Percentiles rank a stretch among this genome's conserved stretches.
Conservation (phyloP, 1,140 invertebrate genomes). For the Phenacoccus solenopsis region DNA sequence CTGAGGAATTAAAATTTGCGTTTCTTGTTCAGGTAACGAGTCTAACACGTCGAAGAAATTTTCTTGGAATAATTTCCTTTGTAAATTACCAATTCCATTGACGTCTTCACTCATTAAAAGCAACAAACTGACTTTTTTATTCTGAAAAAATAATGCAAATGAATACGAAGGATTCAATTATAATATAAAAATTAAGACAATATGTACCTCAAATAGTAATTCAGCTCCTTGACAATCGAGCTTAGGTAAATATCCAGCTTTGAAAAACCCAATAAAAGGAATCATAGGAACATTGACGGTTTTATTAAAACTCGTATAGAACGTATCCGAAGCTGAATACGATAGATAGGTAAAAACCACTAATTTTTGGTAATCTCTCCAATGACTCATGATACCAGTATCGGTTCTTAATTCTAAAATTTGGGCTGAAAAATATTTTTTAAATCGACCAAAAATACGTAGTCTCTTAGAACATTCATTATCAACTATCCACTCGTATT, state of each 20-base stretch:
- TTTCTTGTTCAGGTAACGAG: constrained; percentile 25
- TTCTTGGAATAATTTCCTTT: constrained; percentile 26
- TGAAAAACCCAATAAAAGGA: constrained; percentile 29
- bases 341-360: constrained; percentile 30
- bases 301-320: constrained; percentile 23
- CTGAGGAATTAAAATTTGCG: constrained; percentile 30
- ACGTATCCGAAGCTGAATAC: constrained; percentile 27
- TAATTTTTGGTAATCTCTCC: constrained; percentile 30
- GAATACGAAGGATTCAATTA: no score
- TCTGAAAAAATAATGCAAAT: constrained; percentile 26
- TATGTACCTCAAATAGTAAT: constrained; percentile 29
- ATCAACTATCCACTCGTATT: background rate
- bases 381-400: constrained; percentile 31
- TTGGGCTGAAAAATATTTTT: constrained; percentile 23
- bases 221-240: constrained; percentile 28
- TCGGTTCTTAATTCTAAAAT: constrained; percentile 29
- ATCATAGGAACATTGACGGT: constrained; percentile 30
- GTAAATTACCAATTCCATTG: constrained; percentile 25
- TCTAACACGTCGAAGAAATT: constrained; percentile 25
- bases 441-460: background rate
- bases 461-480: background rate
- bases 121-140: constrained; percentile 26
- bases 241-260: constrained; percentile 26
- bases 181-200: no score
- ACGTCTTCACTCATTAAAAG: constrained; percentile 29